A percentile compares a stretch with the other conserved stretches of the same genome.
Conservation (phyloP, 35 echinoderm and acorn worm genomes). For the Antedon bifida region DNA sequence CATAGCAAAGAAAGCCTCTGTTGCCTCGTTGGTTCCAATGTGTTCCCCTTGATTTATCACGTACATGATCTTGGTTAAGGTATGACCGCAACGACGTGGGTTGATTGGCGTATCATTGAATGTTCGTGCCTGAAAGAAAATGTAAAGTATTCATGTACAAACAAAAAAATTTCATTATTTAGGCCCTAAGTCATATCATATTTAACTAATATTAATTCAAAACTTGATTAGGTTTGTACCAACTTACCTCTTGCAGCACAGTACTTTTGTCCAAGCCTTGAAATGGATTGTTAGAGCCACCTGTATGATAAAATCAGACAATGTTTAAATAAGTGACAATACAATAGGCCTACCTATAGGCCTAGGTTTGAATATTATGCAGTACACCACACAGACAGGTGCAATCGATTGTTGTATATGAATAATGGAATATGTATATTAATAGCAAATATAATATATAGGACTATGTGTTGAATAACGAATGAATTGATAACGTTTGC, state of each 20-base stretch:
- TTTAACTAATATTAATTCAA: neutral
- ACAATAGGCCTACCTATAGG: no score
- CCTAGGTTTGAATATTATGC: no score
- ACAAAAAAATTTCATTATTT: neutral
- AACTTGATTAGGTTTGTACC: neutral
- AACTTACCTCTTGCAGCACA: conserved; percentile 71
- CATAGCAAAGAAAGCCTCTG: conserved; percentile 98
- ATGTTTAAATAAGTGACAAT: neutral
- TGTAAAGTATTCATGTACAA: neutral
- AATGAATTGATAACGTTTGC: no score
- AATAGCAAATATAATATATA: no score
- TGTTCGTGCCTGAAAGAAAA: conserved; percentile 43
- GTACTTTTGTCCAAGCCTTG: conserved; percentile 67
- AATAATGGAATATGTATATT: no score
- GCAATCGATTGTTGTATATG: no score
- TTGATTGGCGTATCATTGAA: conserved; percentile 97
- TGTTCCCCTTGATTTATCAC: conserved; percentile 89
- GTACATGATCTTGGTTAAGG: conserved; percentile 94
- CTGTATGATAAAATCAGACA: conserved; percentile 2
- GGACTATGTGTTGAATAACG: no score
- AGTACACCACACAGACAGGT: no score
- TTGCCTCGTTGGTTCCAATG: conserved; percentile 82
- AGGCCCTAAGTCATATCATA: neutral
- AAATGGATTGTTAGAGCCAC: conserved; percentile 58
- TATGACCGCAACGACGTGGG: conserved; percentile 82